Conservation (phyloP, 2,888 invertebrate species). For the Orthosia incerta region DNA sequence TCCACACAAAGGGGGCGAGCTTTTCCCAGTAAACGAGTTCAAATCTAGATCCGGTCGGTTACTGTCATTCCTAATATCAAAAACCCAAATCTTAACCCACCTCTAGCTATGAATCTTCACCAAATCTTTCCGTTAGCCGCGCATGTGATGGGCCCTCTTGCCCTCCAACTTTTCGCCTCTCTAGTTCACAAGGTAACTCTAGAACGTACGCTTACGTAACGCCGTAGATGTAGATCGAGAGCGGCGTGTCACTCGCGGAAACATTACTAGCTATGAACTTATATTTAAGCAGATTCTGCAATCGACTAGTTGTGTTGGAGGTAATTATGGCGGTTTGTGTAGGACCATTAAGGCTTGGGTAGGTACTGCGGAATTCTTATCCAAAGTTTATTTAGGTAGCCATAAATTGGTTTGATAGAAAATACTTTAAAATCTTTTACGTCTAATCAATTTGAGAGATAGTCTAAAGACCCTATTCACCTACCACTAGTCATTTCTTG, state of each 20-base stretch:
- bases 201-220: constrained; percentile 55
- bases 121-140: background rate
- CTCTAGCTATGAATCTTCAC: background rate
- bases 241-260: constrained; percentile 41
- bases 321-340: background rate
- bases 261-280: constrained; percentile 42
- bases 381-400: too few relatives aligned
- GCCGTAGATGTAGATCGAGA: constrained; percentile 28
- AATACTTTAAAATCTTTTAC: too few relatives aligned
- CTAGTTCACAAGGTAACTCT: constrained; percentile 60
- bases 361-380: too few relatives aligned
- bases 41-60: too few relatives aligned
- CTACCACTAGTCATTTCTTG: too few relatives aligned
- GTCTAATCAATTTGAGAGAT: too few relatives aligned
- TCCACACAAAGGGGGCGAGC: too few relatives aligned
- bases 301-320: background rate
- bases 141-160: constrained; percentile 11
- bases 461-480: too few relatives aligned
- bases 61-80: too few relatives aligned
- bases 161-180: constrained; percentile 10
- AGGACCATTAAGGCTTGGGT: background rate
- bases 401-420: too few relatives aligned
- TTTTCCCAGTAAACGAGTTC: too few relatives aligned
- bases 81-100: background rate
- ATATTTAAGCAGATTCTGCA: constrained; percentile 4